Base-by-base conservation (phyloP, 2,888 invertebrate genomes). In the Nebria salina region DNA sequence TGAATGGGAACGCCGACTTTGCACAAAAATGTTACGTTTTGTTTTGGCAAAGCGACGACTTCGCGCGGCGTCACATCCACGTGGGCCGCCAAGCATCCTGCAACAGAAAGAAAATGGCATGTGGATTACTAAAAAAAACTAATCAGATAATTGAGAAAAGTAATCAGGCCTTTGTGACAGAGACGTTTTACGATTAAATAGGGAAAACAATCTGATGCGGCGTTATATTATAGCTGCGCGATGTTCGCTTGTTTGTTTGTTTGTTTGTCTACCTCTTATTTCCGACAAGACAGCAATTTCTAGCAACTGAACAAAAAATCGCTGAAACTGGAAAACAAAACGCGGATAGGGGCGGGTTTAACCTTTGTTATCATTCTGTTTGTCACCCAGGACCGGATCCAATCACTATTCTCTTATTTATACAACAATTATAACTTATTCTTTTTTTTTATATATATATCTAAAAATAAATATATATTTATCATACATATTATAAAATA, bases 1-100 rank as follows among this genome's bases (percentile, higher is more conserved):
- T 91, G 91, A 42, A 94, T 89, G 0, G 90, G 88, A 84, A 91
- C 90, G 8, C 90, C 89, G 5, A 92, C 91, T 85, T 90, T 91
- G 88, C 94, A 94, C 26, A 92, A 88, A 68, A 93, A 91, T 0
- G 88, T 90, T 54, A 92, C 89, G 78, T 91, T 91, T 72, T 91
- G 91, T 0, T 92, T 92, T 0, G 91, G 89, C n/a, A 92, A 88
- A 1, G 91, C 90, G 1, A 92, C 90, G 0, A 90, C 90, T 81
- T 91, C 90, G 9, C 85, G 87, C 0, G 91, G 92, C 0, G 89
- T 88, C 25, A 92, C 91, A 15, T 92, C 91, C 70, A 92, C 91
- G 7, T 84, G 83, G 4, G 86, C 87, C 11, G 86, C 84, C 43
- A 85, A 25, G 66, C 84, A 84, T 81, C 84, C 87, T 88, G 86